These are phyloP conservation scores for Pelodiscus sinensis DNA, from an alignment of 2,113 vertebrate genomes.

Conservation along the genomic window DNA sequence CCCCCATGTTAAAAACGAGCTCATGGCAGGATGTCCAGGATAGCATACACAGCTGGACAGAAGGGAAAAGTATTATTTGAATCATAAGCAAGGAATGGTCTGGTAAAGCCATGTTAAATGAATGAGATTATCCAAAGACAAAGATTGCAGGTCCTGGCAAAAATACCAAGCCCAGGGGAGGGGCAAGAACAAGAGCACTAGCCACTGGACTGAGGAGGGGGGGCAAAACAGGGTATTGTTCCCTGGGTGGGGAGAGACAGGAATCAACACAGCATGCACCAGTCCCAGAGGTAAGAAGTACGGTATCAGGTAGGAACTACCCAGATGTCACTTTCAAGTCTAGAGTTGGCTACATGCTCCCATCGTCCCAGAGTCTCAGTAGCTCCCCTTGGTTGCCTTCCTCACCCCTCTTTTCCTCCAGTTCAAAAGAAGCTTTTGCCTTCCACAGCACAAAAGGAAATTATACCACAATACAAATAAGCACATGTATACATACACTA, in stretches of 20 bases:
- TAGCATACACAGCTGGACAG: background rate
- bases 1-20: too few relatives aligned
- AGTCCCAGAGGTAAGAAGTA: background rate
- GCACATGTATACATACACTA: too few relatives aligned
- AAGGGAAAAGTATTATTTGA: background rate
- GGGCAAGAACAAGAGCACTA: background rate
- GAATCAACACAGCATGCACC: background rate
- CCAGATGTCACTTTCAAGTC: background rate
- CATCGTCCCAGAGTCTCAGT: background rate
- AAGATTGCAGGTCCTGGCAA: background rate
- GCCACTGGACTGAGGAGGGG: background rate
- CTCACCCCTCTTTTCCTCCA: background rate
- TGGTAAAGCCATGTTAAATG: background rate
- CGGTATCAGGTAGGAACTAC: background rate
- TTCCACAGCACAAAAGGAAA: background rate
- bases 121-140: background rate
- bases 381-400: background rate
- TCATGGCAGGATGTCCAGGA: too few relatives aligned
- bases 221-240: background rate
- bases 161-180: background rate
- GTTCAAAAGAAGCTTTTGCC: background rate
- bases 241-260: background rate
- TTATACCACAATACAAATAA: background rate
- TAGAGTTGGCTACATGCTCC: background rate
- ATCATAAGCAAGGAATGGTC: background rate